These are phyloP conservation scores for Cosmia pyralina DNA, from an alignment of 2,888 invertebrate genomes.

Conservation along the genomic window DNA sequence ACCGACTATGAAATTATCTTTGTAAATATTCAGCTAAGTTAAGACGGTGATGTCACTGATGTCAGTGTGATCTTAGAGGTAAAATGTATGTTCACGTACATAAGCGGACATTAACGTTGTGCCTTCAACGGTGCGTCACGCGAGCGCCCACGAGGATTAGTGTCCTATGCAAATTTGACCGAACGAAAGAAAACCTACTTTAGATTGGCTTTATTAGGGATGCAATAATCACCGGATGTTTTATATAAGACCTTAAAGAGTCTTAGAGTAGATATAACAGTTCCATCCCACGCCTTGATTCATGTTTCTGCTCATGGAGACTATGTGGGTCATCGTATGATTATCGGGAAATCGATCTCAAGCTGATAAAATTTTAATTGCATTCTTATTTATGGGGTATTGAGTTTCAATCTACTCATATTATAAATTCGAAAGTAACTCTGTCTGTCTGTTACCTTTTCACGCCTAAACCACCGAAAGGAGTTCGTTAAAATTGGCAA, in stretches of 20 bases:
- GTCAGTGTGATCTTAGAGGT: conserved; percentile 72
- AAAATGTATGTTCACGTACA: conserved; percentile 77
- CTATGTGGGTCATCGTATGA: conserved; percentile 58
- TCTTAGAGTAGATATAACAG: conserved; percentile 55
- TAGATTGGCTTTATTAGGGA: conserved; percentile 68
- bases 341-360: conserved; percentile 30
- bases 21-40: conserved; percentile 80
- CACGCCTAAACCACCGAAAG: too few species aligned
- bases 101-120: conserved; percentile 70
- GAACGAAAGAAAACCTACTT: conserved; percentile 69
- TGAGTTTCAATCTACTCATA: conserved; percentile 1
- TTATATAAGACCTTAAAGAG: conserved; percentile 65
- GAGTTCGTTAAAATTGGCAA: too few species aligned
- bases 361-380: conserved; percentile 18
- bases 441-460: too few species aligned
- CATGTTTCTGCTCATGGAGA: conserved; percentile 48
- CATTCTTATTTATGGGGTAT: not conserved
- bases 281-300: conserved; percentile 61
- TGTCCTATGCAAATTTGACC: conserved; percentile 71
- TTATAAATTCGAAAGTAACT: too few species aligned
- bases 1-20: conserved; percentile 62
- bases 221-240: conserved; percentile 70
- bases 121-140: conserved; percentile 76
- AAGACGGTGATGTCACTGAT: conserved; percentile 82
- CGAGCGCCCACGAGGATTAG: conserved; percentile 74